phyloP scores from a whole-genome alignment of 2,113 vertebrate species.

The Capreolus pygargus region DNA sequence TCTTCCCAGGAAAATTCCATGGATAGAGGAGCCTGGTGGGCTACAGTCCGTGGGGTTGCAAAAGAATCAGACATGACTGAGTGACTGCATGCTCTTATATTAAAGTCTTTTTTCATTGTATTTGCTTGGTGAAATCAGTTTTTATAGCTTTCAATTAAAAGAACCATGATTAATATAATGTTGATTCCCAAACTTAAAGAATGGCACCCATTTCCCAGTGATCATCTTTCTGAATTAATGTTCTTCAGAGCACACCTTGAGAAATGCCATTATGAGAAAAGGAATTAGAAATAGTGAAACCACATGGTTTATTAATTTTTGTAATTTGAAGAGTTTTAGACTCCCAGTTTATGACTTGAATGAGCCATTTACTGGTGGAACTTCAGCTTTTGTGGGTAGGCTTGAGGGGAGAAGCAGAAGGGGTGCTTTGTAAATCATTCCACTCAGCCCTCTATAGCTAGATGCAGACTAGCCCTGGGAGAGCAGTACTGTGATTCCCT shows the following conservation, averaged over 20 bases:
- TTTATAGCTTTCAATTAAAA: conserved; percentile 29
- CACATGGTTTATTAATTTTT: neutral
- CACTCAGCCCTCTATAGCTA: neutral
- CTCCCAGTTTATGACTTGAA: neutral
- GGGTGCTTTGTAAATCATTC: neutral
- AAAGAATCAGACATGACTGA: neutral
- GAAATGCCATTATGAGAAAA: neutral
- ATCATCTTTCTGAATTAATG: neutral
- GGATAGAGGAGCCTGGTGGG: neutral
- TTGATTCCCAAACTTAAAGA: neutral
- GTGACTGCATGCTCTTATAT: neutral
- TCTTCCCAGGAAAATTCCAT: neutral
- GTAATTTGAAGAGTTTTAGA: neutral
- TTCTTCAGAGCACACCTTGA: neutral
- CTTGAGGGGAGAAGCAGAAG: neutral
- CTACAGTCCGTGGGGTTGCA: neutral
- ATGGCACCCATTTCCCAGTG: neutral
- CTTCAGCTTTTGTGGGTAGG: neutral
- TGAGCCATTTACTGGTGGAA: neutral
- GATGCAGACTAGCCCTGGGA: neutral
- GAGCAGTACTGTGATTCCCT: neutral
- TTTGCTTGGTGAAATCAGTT: neutral
- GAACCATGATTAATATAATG: neutral
- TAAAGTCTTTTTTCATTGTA: neutral
- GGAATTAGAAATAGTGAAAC: neutral